phyloP scores from a whole-genome alignment of 2,797 vertebrate genomes.

The Bucorvus abyssinicus region DNA sequence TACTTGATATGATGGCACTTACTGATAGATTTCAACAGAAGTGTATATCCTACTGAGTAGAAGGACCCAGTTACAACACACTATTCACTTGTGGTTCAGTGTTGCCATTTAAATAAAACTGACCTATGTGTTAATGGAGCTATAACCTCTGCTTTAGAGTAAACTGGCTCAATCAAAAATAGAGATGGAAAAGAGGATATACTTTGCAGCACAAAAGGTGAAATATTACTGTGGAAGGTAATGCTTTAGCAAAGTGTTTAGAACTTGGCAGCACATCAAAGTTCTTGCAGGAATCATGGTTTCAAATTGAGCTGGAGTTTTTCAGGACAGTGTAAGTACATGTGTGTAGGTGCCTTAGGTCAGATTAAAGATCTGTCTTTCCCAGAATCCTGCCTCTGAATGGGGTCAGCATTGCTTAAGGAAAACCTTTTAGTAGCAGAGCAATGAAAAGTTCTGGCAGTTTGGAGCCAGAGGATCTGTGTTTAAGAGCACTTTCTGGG shows the following conservation, averaged over 20 bases:
- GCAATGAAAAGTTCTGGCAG: neutral
- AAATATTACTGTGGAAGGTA: neutral
- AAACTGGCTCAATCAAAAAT: neutral
- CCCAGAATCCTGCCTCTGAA: neutral
- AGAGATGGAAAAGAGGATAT: neutral
- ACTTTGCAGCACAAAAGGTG: neutral
- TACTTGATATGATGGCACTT: constrained; percentile 19
- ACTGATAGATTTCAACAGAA: neutral
- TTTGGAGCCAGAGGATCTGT: neutral
- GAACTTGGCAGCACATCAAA: neutral
- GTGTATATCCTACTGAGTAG: neutral
- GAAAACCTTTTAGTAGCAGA: neutral
- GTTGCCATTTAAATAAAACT: constrained; percentile 19
- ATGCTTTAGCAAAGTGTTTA: neutral
- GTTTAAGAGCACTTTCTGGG: neutral
- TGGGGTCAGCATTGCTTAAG: neutral
- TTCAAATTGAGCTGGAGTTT: neutral
- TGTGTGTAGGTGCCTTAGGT: neutral
- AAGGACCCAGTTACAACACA: neutral
- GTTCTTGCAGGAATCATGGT: neutral
- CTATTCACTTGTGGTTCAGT: neutral
- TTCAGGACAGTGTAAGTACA: neutral
- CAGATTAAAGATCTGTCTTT: constrained; percentile 32
- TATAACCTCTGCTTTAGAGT: neutral
- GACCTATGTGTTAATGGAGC: constrained; percentile 27